Percentiles rank a stretch among this genome's conserved stretches.
Conservation (phyloP, 2,797 vertebrate genomes). For the Myotis myotis region DNA sequence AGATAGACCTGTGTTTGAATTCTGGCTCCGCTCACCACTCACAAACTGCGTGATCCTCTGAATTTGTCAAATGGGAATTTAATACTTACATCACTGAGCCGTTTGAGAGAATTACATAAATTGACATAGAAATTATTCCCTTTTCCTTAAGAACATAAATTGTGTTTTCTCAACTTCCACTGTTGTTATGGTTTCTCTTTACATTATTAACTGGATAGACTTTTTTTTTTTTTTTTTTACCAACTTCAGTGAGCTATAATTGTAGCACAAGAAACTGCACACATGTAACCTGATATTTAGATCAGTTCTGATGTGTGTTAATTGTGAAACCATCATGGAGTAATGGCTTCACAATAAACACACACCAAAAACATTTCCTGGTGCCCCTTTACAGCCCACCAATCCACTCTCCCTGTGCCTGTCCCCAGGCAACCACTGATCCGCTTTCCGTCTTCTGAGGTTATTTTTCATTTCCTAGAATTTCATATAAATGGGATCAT, state of each 20-base stretch:
- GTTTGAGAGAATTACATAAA: neutral
- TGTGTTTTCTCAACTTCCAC: neutral
- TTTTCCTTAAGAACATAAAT: neutral
- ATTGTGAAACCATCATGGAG: neutral
- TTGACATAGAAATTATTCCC: neutral
- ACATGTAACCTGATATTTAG: neutral
- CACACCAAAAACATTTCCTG: too few species aligned
- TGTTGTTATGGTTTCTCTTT: neutral
- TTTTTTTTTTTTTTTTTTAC: too few species aligned
- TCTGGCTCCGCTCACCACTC: neutral
- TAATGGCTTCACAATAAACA: too few species aligned
- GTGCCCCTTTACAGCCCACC: neutral
- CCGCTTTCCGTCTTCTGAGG: neutral
- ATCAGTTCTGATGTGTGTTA: neutral
- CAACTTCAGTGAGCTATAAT: neutral
- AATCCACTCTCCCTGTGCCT: neutral
- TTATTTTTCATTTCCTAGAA: conserved; percentile 5
- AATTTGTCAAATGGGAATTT: neutral
- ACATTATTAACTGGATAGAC: neutral
- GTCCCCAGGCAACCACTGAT: too few species aligned
- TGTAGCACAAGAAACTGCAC: neutral
- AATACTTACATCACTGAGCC: neutral
- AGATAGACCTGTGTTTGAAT: neutral
- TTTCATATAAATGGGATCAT: neutral
- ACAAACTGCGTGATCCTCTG: neutral